A percentile compares a stretch with the other conserved stretches of the same genome.
Evolutionary conservation across 2,888 invertebrate species (phyloP).

Genomic region (Gibbula magus): DNA sequence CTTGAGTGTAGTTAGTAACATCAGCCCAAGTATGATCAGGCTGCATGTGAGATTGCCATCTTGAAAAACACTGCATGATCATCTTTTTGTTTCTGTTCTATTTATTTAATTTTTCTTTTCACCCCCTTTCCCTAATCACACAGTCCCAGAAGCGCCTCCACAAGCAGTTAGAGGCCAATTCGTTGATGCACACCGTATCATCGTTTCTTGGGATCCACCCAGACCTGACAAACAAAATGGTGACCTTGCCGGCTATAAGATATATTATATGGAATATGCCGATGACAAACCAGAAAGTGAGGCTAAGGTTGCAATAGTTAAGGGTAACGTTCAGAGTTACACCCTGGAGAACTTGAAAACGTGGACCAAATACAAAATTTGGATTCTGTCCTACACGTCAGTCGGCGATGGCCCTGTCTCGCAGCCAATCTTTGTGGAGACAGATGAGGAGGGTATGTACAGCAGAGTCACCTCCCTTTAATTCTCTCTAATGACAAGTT

Average conservation of each 20-base stretch:
- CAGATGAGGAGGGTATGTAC: constrained; percentile 98
- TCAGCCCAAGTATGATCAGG: constrained; percentile 3
- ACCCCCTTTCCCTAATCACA: constrained; percentile 44
- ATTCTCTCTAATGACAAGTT: not conserved
- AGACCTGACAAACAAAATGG: constrained; percentile 93
- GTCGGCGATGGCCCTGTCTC: constrained; percentile 96
- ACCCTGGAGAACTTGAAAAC: constrained; percentile 91
- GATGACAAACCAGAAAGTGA: constrained; percentile 78
- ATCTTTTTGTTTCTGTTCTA: constrained; percentile 44
- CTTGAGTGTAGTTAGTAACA: constrained; percentile 15
- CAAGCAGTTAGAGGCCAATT: constrained; percentile 93
- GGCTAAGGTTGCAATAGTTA: constrained; percentile 73
- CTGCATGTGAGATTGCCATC: constrained; percentile 15
- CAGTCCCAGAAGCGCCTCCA: constrained; percentile 97
- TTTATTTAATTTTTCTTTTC: constrained; percentile 40
- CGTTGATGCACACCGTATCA: constrained; percentile 90
- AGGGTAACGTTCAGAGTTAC: constrained; percentile 76
- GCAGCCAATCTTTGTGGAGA: constrained; percentile 92
- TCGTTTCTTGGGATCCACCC: constrained; percentile 94
- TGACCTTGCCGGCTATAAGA: constrained; percentile 67
- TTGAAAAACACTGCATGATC: constrained; percentile 27
- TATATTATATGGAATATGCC: constrained; percentile 75
- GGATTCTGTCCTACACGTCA: constrained; percentile 96
- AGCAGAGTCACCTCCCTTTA: constrained; percentile 6
- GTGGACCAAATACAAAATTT: constrained; percentile 97